Base-by-base conservation (phyloP, 2,797 vertebrate species). In the Dromococcyx pavoninus region DNA sequence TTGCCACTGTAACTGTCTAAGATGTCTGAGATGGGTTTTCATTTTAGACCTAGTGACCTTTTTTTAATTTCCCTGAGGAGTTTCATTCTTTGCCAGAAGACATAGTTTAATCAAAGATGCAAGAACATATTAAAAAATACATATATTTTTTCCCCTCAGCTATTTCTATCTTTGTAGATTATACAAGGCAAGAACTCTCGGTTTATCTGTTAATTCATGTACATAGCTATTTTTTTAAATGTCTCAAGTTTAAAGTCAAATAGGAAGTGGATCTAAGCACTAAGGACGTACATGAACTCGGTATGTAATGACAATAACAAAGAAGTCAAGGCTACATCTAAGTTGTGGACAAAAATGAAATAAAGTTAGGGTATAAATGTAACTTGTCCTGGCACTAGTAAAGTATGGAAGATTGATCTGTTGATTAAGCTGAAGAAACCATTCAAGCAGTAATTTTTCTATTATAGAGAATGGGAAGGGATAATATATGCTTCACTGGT, bases 401-500 rank as follows among this genome's bases (percentile, higher is more conserved):
- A 82, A 57, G 21, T 70, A 73, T 22, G 6, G 48, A 88, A 90
- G 74, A 91, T 37, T 82, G 67, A 95, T 96, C 73, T 90, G 60
- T 80, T 95, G 93, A 90, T 94, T 88, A 95, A 92, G 27, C 41
- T 77, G 48, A 84, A 48, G 32, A 91, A 91, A 85, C 21, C 64
- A 79, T 62, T 93, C 64, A 93, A 90, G 88, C 74, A 89, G 83
- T 48, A 95, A 85, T 88, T 95, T 56, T 78, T 90, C 64, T 39
- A 76, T 94, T 91, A 92, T 6, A 87, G 48, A 88, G 57, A 91
- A 74, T 9, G 76, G 41, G 53, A 88, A 88, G 58, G 28, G 78
- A 86, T 70, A 88, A 82, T 79, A 44, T 10, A 54, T 50, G 77
- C 80, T 90, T 86, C 77, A 82, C 6, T 87, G 77, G 39, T 41